Base-by-base conservation (phyloP, 1,140 invertebrate species). In the Leptinotarsa undecemlineata region DNA sequence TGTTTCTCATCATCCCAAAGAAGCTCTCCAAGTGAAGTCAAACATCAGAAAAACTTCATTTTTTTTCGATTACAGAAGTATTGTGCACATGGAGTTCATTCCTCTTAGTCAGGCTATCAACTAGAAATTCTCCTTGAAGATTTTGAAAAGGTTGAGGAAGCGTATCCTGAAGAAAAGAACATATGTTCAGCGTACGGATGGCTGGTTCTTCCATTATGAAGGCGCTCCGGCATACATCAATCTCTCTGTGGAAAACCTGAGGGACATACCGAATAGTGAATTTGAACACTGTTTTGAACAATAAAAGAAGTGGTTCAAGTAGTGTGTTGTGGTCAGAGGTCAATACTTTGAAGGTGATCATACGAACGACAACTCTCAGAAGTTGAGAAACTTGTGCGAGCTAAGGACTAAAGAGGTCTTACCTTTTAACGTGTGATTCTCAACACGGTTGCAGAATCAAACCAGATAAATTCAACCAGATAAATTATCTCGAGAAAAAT, bases 171-270 rank as follows among this genome's bases (percentile, higher is more conserved):
- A 68, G 48, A 77, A 60, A 76, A 71, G 57, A 48, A 57, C 60
- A 14, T 68, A 74, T 70, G 47, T 73, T 23, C 76, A 66, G 74
- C 72, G 42, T 15, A 73, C 71, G 71, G 61, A 23, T n/a, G 63
- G 74, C 51, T 81, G 79, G n/a, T n/a, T n/a, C n/a, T n/a, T n/a
- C n/a, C n/a, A n/a, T n/a, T n/a, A n/a, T n/a, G 79, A 81, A 62
- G 82, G 81, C 62, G 74, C 74, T 11, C 74, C 75, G 0, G 75
- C 73, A 1, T 77, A 78, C 64, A 76, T 75, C 19, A 23, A 74
- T 1, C 23, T 73, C 4, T 64, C 62, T 70, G 78, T 81, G 11
- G 74, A 74, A 47, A 48, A 80, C 17, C 20, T 26, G 14, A 64
- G 20, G 62, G 23, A 64, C 23, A 68, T 68, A 5, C 33, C 26